Evolutionary conservation across 23 tunicate genomes (phyloP).

Genomic region (Styela plicata): DNA sequence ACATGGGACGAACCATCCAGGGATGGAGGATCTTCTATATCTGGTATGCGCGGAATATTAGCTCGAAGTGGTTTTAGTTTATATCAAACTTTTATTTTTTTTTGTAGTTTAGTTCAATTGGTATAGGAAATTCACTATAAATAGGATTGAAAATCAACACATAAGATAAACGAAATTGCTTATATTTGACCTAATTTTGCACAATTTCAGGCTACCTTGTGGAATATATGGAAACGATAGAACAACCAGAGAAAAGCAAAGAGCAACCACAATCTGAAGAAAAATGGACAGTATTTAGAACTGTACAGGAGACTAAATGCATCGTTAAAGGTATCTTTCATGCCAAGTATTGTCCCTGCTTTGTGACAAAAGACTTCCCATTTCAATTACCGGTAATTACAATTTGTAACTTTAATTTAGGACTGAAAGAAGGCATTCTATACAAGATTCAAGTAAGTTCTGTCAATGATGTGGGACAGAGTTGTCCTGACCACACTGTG

Average conservation of each 20-base stretch:
- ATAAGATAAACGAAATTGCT: too few relatives aligned
- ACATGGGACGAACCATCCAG: constrained; percentile 76
- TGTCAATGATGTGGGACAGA: constrained; percentile 74
- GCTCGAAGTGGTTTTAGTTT: too few relatives aligned
- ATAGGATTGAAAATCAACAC: too few relatives aligned
- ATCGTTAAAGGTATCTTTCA: constrained; percentile 22
- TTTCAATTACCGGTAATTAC: too few relatives aligned
- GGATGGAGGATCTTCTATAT: constrained; percentile 77
- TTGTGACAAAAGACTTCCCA: too few relatives aligned
- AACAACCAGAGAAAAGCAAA: constrained; percentile 41
- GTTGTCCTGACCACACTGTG: constrained; percentile 76
- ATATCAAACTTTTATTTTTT: too few relatives aligned
- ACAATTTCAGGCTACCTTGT: constrained; percentile 56
- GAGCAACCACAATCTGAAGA: constrained; percentile 23
- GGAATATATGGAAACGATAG: constrained; percentile 57
- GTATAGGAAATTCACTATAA: too few relatives aligned
- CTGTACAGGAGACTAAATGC: constrained; percentile 48
- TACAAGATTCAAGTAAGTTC: constrained; percentile 74
- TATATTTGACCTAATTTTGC: too few relatives aligned
- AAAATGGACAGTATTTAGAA: constrained; percentile 39
- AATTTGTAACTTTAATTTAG: background rate
- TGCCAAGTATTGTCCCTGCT: background rate
- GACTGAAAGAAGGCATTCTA: constrained; percentile 53
- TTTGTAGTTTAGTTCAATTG: too few relatives aligned
- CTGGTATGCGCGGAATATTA: constrained; percentile 24